Base-by-base conservation (phyloP, 2,113 vertebrate species). In the Pomatorhinus ruficollis region DNA sequence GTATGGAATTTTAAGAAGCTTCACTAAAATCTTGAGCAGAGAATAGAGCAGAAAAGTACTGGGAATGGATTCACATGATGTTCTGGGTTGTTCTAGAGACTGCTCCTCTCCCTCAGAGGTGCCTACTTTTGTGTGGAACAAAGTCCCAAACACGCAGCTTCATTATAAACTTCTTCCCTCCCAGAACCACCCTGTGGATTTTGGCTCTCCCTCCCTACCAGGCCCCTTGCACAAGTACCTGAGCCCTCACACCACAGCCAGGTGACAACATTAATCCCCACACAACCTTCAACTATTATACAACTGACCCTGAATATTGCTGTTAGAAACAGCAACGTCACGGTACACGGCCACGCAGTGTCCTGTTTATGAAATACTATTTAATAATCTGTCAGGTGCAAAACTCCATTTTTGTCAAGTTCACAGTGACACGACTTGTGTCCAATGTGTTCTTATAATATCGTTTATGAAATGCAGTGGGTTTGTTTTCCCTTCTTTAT, bases 261-360 rank as follows among this genome's bases (percentile, higher is more conserved):
- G 47, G 47, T 1, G 47, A 54, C 57, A 18, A 47, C 20, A 21
- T 42, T 93, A 86, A 94, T 83, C 87, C 80, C 4, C 0, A 13
- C 35, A 61, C 59, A 69, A 2, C 49, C 57, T 37, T 54, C n/a
- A 2, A 27, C 56, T 4, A 28, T 71, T 44, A 65, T 10, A 8
- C 60, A 93, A 10, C 45, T 40, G 64, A 53, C 52, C 59, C 89
- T 37, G 44, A 19, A 6, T 2, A 6, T 0, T 20, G 42, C 83
- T 65, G 59, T 6, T 11, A 7, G n/a, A 18, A 64, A 37, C n/a
- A 60, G 76, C 28, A 77, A 12, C 7, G 18, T 6, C 33, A 16
- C 66, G 42, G n/a, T 0, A 10, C 10, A 0, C 0, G 6, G 31
- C 49, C 60, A 83, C 27, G 3, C 18, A 31, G 14, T 1, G 2